Evolutionary conservation across 1,140 invertebrate species (phyloP), one percentile per base, ranked within the genome.

Genomic region (Zaprionus davidi): DNA sequence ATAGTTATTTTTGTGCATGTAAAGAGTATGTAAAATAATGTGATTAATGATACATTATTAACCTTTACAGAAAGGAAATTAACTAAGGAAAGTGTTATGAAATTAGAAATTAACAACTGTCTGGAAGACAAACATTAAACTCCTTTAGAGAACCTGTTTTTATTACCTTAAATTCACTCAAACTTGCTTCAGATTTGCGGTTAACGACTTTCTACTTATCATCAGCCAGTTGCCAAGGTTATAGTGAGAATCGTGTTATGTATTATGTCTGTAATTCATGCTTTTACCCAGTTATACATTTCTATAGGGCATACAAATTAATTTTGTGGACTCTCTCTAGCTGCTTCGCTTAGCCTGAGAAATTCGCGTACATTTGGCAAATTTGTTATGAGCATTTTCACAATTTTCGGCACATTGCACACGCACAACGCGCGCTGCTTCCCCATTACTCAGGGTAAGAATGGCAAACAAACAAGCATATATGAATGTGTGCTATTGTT

Each of bases 361-460:
- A 86, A 85, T 86, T 72, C 75, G 63, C 77, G 60, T 67, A 70
- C 77, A 83, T 88, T 76, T 69, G 78, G 67, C 75, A 72, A 72
- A 87, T 88, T 83, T 88, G 77, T 80, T 87, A 75, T 73, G 65
- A 88, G 74, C 49, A 55, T 66, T 80, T 71, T 71, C 70, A 78
- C 82, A 75, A 69, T 75, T 78, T 81, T 78, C 41, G 71, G 46
- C 53, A 58, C 46, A 41, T 67, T 67, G 46, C 20, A 49, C 60
- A 76, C 44, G 20, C 65, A 67, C 46, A 36, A 60, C 58, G 13
- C 56, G 57, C 55, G 34, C 31, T 81, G 62, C 55, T 59, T 41
- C 71, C 49, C 78, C 83, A 84, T 88, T 81, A 90, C 60, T 87
- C 71, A 83, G 49, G 66, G 57, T 51, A 81, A 78, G 88, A 76